Percentiles rank a stretch among this genome's conserved stretches.
Conservation (phyloP, 2,113 vertebrate species). For the Cephalopholis sonnerati region DNA sequence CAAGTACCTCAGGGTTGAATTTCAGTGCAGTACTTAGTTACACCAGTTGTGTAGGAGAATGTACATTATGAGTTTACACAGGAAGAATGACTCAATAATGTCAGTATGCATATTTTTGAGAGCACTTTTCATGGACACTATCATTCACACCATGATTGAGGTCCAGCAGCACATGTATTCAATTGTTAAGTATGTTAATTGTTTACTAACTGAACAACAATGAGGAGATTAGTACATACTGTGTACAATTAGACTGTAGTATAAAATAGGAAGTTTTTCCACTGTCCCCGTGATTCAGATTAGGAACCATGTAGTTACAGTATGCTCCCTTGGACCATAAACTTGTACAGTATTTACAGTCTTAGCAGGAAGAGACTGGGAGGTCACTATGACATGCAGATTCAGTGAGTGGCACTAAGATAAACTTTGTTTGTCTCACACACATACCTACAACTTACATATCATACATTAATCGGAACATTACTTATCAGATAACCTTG, state of each 20-base stretch:
- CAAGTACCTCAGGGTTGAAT: no score
- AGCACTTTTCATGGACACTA: no score
- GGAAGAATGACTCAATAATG: no score
- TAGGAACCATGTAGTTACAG: background rate
- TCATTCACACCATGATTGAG: background rate
- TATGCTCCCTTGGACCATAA: background rate
- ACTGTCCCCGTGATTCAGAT: background rate
- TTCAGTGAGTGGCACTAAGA: background rate
- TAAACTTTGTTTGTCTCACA: background rate
- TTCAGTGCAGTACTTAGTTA: no score
- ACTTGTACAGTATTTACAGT: background rate
- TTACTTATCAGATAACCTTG: slow-evolving; percentile 1
- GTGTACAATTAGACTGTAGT: background rate
- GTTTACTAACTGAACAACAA: background rate
- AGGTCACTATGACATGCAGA: background rate
- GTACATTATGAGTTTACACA: no score
- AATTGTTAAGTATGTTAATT: background rate
- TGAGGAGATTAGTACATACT: background rate
- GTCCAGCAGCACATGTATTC: background rate
- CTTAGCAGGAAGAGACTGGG: background rate
- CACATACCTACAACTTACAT: background rate
- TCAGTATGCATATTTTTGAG: no score
- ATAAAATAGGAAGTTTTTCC: background rate
- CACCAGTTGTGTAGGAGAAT: no score
- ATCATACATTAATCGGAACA: background rate